Evolutionary conservation across 2,888 invertebrate species (phyloP), one percentile per base, ranked within the genome.

Genomic region (Caenorhabditis macrosperma): DNA sequence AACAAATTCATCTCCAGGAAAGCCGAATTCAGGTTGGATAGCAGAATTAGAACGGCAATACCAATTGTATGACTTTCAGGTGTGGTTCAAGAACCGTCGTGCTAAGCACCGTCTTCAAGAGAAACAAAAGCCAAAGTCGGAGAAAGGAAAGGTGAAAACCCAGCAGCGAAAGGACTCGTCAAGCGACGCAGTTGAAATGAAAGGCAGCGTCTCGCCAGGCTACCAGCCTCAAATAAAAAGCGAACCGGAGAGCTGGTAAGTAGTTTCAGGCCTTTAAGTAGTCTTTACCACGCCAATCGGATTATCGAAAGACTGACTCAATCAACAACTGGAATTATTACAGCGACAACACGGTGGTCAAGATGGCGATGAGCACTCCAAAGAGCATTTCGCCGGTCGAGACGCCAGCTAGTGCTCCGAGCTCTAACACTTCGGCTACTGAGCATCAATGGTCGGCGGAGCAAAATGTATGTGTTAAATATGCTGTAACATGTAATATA

Each of bases 51-150:
- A 30, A 9, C 41, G 44, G 28, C 2, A 22, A 41, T 61, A 24
- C 6, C 20, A 59, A n/a, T n/a, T 44, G 26, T 12, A 12, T 12
- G 30, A 20, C 7, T 71, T 86, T 61, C 26, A 88, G 88, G 88
- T 89, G 2, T 89, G 89, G 89, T 89, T 89, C 85, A 89, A 89
- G 72, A 89, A 89, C 77, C 85, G 89, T 7, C 82, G 89, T 7
- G 89, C 89, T 0, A 89, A 89, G 63, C 85, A 86, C 44, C 82
- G 89, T 20, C 88, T 87, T 55, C 89, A 89, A 46, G 88, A 89
- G 61, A 89, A 88, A 57, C 89, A 89, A 72, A 88, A 85, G 63
- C 84, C 85, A 38, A 86, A 84, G 44, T 28, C 54, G 3, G 79
- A 81, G 22, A 77, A 68, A 41, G 76, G 44, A 63, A 68, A 64